Evolutionary conservation across 1,140 invertebrate species (phyloP).

Genomic region (Campoletis sonorensis): DNA sequence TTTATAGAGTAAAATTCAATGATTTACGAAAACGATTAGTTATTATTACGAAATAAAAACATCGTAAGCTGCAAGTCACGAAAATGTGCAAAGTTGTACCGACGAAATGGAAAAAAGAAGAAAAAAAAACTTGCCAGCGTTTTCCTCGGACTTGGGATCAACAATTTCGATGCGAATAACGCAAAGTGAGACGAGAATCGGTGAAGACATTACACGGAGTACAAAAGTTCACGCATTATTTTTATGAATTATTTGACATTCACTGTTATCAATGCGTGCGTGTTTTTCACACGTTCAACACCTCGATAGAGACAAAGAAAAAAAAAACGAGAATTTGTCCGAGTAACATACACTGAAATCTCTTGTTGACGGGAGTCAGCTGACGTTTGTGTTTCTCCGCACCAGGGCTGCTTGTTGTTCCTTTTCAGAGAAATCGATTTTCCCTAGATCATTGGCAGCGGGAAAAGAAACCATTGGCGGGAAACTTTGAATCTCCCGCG

Average conservation of each 20-base stretch:
- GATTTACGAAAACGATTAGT: no score
- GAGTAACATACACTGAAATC: not conserved
- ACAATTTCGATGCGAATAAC: slow-evolving; percentile 79
- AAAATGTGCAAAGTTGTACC: not conserved
- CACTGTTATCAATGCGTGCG: not conserved
- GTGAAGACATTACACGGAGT: slow-evolving; percentile 72
- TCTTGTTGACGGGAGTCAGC: slow-evolving; percentile 4
- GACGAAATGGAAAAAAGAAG: slow-evolving; percentile 37
- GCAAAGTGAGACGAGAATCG: slow-evolving; percentile 78
- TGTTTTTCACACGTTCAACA: not conserved
- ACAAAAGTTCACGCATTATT: slow-evolving; percentile 49
- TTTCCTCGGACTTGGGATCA: slow-evolving; percentile 67
- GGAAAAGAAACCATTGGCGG: not conserved
- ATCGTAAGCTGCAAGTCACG: slow-evolving; percentile 8
- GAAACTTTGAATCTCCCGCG: not conserved
- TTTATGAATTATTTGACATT: not conserved
- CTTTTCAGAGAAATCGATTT: not conserved
- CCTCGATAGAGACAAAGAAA: not conserved
- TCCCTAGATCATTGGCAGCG: not conserved
- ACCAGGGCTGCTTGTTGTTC: no score
- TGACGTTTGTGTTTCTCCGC: not conserved
- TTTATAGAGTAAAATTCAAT: no score
- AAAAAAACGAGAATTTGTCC: not conserved
- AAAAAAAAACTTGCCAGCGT: slow-evolving; percentile 65
- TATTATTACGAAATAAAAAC: not conserved